Evolutionary conservation across 2,797 vertebrate species (phyloP).

Genomic region (Chaetodon trifasciatus): DNA sequence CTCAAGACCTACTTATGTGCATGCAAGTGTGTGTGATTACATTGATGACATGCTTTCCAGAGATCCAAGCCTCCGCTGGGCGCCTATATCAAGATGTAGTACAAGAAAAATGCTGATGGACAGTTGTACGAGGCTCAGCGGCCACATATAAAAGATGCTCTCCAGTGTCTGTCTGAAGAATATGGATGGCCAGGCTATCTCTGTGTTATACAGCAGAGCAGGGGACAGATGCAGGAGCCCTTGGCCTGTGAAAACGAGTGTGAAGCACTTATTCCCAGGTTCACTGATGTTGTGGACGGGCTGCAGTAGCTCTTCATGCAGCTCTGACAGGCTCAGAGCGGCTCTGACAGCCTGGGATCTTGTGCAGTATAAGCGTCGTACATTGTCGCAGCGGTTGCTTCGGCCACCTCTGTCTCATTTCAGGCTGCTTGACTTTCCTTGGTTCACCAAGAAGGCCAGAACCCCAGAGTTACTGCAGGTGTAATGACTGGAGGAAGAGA

Average conservation of each 20-base stretch:
- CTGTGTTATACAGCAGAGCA: conserved; percentile 46
- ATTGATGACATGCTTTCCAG: conserved; percentile 73
- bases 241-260: conserved; percentile 74
- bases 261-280: conserved; percentile 71
- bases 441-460: conserved; percentile 35
- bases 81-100: conserved; percentile 73
- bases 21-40: conserved; percentile 73
- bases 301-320: conserved; percentile 67
- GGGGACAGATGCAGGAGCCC: conserved; percentile 52
- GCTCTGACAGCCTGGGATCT: conserved; percentile 51
- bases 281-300: conserved; percentile 59
- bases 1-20: conserved; percentile 55
- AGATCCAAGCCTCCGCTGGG: conserved; percentile 63
- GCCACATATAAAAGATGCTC: conserved; percentile 65
- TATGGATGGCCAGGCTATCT: conserved; percentile 71
- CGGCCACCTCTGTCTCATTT: conserved; percentile 42
- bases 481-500: conserved; percentile 26
- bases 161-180: conserved; percentile 59
- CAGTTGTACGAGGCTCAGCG: conserved; percentile 54
- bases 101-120: conserved; percentile 60
- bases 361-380: conserved; percentile 32
- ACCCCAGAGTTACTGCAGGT: conserved; percentile 34
- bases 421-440: conserved; percentile 31
- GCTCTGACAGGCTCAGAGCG: conserved; percentile 56
- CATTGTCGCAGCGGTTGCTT: conserved; percentile 12